These are phyloP conservation scores for Ciconia stormi DNA, from an alignment of 2,113 vertebrate genomes.

Conservation along the genomic window DNA sequence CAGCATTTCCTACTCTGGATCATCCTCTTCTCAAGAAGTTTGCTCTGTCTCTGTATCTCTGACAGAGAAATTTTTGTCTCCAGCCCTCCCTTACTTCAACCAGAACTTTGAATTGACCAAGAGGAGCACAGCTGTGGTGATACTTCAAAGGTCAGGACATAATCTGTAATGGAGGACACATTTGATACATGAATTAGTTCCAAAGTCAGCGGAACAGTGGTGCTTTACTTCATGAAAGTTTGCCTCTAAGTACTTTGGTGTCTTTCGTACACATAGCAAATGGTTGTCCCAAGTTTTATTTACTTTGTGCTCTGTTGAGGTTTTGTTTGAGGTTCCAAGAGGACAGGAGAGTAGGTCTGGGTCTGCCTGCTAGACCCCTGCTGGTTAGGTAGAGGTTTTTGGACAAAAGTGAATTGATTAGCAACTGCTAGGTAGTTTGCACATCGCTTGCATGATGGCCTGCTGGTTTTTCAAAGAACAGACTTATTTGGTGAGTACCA, in stretches of 20 bases:
- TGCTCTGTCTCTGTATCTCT: background rate
- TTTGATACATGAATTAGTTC: background rate
- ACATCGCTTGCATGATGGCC: background rate
- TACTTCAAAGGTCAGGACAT: background rate
- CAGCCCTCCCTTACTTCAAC: background rate
- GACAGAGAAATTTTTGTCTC: background rate
- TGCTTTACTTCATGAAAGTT: background rate
- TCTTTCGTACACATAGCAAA: background rate
- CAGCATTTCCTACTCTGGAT: background rate
- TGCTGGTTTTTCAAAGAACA: background rate
- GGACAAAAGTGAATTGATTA: background rate
- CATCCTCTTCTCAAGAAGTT: background rate
- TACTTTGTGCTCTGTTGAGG: background rate
- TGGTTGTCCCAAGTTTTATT: background rate
- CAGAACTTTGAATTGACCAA: background rate
- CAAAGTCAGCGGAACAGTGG: background rate
- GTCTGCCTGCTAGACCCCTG: background rate
- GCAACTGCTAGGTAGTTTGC: accelerated
- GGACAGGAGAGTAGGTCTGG: background rate
- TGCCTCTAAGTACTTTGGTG: background rate
- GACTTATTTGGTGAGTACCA: background rate
- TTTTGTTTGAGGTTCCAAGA: background rate
- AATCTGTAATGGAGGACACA: background rate
- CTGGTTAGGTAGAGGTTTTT: background rate
- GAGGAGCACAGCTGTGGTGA: background rate